Conservation (phyloP, 1,140 invertebrate genomes). For the Acromyrmex heyeri region DNA sequence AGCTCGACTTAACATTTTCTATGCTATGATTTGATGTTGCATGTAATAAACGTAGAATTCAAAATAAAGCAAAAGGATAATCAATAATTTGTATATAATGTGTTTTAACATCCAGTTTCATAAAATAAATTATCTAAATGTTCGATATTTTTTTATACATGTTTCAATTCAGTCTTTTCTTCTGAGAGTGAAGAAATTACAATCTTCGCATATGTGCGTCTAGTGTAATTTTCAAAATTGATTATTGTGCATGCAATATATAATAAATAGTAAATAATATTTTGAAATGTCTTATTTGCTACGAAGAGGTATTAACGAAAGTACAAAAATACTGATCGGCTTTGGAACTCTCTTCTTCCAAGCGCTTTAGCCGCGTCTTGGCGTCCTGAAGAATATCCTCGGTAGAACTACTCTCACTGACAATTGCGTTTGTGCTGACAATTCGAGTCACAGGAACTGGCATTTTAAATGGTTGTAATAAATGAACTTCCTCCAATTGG, state of each 20-base stretch:
- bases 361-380: slow-evolving; percentile 80
- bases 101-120: slow-evolving; percentile 82
- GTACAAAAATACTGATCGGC: slow-evolving; percentile 83
- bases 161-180: slow-evolving; percentile 63
- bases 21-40: slow-evolving; percentile 86
- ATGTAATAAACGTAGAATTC: slow-evolving; percentile 85
- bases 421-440: slow-evolving; percentile 74
- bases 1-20: slow-evolving; percentile 85
- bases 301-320: slow-evolving; percentile 79
- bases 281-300: slow-evolving; percentile 46
- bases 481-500: slow-evolving; percentile 81
- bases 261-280: slow-evolving; percentile 55
- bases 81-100: slow-evolving; percentile 84
- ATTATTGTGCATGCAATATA: not conserved
- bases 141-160: slow-evolving; percentile 54
- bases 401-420: slow-evolving; percentile 84
- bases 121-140: slow-evolving; percentile 80
- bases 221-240: not conserved
- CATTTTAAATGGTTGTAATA: slow-evolving; percentile 69
- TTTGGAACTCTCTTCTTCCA: slow-evolving; percentile 83
- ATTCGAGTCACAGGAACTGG: slow-evolving; percentile 64
- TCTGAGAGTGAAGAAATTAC: not conserved
- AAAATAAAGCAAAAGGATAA: slow-evolving; percentile 83
- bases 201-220: not conserved
- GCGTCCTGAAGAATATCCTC: slow-evolving; percentile 85